Evolutionary conservation across 2,113 vertebrate genomes (phyloP), one percentile per base, ranked within the genome.

Genomic region (Gallinago jamesoni): DNA sequence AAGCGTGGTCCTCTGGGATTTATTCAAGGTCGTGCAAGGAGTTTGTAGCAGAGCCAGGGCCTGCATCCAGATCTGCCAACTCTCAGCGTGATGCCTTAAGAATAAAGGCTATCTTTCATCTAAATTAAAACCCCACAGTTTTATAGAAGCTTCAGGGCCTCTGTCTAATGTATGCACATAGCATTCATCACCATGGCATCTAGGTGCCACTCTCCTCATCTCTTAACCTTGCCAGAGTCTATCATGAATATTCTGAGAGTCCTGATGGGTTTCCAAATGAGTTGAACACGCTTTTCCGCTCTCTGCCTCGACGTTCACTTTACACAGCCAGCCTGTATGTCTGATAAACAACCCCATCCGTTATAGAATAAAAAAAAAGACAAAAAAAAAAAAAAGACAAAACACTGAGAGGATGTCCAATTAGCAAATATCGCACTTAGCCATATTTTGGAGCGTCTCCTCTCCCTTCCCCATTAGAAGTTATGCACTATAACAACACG

Each of bases 161-260:
- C 83, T 64, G 90, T 92, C 39, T 96, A 82, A 95, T 95, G 88
- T 87, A 27, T 90, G 94, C 84, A 30, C 10, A 7, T 21, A 28
- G 93, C 92, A 97, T 96, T 89, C 96, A 93, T 96, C 96, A 94
- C 93, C 88, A 50, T 86, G 88, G 96, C 90, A 90, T 57, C 86
- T 60, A 75, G 94, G 96, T 96, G 95, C 96, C 90, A 90, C 89
- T 95, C 90, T 94, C 72, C 72, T 67, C 82, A 19, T 94, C 93
- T 92, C 86, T 89, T 94, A 75, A 96, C 96, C 95, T 92, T 93
- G 92, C 95, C 95, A 94, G 89, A 90, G 84, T 77, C 94, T 30
- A 50, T 84, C 94, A 94, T 95, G 94, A 96, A 96, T 96, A 97
- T 94, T 95, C 95, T 11, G 69, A 69, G 80, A 62, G 15, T 21